A percentile compares a stretch with the other conserved stretches of the same genome.
Evolutionary conservation across 1,140 invertebrate species (phyloP).

Genomic region (Chymomyza costata): DNA sequence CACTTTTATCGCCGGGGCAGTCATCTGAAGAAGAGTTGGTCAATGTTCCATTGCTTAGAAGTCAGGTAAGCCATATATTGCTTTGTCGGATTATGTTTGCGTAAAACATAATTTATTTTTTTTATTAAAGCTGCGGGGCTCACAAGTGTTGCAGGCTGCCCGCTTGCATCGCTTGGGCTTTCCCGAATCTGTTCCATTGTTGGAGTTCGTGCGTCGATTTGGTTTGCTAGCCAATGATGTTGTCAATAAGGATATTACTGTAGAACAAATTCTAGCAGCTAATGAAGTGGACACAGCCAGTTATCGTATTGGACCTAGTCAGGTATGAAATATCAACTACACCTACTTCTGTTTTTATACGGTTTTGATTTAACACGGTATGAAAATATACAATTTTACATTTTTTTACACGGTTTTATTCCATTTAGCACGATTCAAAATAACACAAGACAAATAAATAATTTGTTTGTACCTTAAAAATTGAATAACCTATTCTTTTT

Average conservation of each 20-base stretch:
- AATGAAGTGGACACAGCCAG: conserved; percentile 91
- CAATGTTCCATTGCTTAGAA: conserved; percentile 90
- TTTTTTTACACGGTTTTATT: no score
- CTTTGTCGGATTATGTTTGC: no score
- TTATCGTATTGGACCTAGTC: conserved; percentile 92
- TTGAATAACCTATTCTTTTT: no score
- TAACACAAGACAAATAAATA: no score
- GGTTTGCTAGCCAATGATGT: conserved; percentile 59
- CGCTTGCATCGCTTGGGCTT: conserved; percentile 94
- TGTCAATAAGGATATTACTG: conserved; percentile 79
- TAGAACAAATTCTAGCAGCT: conserved; percentile 88
- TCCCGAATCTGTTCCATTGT: conserved; percentile 90
- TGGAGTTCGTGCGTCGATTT: conserved; percentile 86
- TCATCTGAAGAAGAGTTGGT: conserved; percentile 80
- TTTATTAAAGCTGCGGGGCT: conserved; percentile 83
- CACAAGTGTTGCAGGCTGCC: conserved; percentile 91
- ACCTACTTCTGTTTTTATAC: no score
- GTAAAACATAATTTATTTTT: conserved; percentile 6
- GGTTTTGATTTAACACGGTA: no score
- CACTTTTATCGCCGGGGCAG: conserved; percentile 24
- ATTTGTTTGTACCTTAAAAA: no score
- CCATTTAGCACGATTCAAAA: no score
- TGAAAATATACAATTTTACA: no score
- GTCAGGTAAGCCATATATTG: conserved; percentile 80
- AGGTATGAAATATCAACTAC: conserved; percentile 86